Conservation (phyloP, 2,888 invertebrate species). For the Lissonota sp. region DNA sequence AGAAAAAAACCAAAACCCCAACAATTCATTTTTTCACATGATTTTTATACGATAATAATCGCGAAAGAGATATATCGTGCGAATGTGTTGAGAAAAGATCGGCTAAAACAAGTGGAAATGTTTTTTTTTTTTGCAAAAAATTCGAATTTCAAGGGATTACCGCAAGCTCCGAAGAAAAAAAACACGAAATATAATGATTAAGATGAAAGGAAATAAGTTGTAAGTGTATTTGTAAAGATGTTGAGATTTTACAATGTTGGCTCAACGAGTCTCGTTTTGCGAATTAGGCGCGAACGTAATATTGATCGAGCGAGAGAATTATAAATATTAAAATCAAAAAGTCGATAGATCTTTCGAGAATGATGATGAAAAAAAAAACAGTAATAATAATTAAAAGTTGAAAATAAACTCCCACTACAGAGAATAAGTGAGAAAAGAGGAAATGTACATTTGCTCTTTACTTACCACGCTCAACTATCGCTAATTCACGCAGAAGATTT, state of each 20-base stretch:
- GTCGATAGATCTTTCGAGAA: constrained; percentile 60
- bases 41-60: constrained; percentile 69
- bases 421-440: constrained; percentile 23
- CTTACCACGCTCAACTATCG: constrained; percentile 57
- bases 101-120: constrained; percentile 8
- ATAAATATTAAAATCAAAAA: constrained; percentile 52
- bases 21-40: constrained; percentile 70
- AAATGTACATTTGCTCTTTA: constrained; percentile 23
- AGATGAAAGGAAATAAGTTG: constrained; percentile 23
- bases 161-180: constrained; percentile 18
- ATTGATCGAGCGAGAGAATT: constrained; percentile 50
- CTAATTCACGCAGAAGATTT: constrained; percentile 45
- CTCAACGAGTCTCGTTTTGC: constrained; percentile 53
- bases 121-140: neutral
- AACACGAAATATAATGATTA: neutral
- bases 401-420: neutral
- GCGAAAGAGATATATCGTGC: constrained; percentile 5
- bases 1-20: neutral
- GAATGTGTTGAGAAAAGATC: neutral
- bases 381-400: constrained; percentile 48
- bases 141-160: constrained; percentile 6
- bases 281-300: constrained; percentile 37
- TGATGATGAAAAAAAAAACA: constrained; percentile 53
- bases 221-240: constrained; percentile 29
- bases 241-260: constrained; percentile 59